Conservation (phyloP, 2,113 vertebrate species). For the Dipodomys merriami region DNA sequence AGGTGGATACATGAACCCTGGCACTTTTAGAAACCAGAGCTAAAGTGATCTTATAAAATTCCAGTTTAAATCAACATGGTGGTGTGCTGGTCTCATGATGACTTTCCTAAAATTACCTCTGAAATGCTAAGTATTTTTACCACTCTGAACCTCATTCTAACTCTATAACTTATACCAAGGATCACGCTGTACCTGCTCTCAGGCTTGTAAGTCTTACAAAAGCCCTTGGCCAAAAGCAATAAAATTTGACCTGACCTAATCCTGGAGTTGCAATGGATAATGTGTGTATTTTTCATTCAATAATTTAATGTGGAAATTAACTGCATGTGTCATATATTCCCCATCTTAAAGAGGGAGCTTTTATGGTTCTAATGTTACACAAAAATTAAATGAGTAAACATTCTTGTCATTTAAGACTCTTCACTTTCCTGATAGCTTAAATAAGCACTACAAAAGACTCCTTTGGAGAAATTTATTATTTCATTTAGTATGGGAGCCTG, state of each 20-base stretch:
- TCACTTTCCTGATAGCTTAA: constrained; percentile 78
- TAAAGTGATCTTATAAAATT: constrained; percentile 78
- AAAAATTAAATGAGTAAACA: constrained; percentile 80
- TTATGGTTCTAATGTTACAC: constrained; percentile 77
- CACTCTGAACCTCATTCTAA: constrained; percentile 65
- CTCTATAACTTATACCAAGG: constrained; percentile 70
- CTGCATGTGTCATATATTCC: constrained; percentile 78
- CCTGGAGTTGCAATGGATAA: constrained; percentile 75
- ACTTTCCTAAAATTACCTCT: constrained; percentile 71
- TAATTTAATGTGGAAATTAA: constrained; percentile 82
- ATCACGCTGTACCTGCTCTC: constrained; percentile 70
- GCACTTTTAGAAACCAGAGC: constrained; percentile 75
- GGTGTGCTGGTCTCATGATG: constrained; percentile 62
- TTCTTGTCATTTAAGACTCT: constrained; percentile 78
- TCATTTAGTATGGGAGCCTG: constrained; percentile 50
- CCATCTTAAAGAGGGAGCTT: constrained; percentile 66
- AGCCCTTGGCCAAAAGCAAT: constrained; percentile 77
- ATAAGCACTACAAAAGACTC: constrained; percentile 69
- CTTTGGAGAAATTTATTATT: constrained; percentile 77
- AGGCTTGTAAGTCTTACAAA: constrained; percentile 76
- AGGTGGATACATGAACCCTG: constrained; percentile 48
- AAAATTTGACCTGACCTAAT: constrained; percentile 81
- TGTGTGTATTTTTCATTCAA: constrained; percentile 81
- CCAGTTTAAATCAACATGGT: constrained; percentile 63
- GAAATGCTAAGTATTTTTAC: constrained; percentile 76